Conservation (phyloP, 1,140 invertebrate species). For the Hyles euphorbiae region DNA sequence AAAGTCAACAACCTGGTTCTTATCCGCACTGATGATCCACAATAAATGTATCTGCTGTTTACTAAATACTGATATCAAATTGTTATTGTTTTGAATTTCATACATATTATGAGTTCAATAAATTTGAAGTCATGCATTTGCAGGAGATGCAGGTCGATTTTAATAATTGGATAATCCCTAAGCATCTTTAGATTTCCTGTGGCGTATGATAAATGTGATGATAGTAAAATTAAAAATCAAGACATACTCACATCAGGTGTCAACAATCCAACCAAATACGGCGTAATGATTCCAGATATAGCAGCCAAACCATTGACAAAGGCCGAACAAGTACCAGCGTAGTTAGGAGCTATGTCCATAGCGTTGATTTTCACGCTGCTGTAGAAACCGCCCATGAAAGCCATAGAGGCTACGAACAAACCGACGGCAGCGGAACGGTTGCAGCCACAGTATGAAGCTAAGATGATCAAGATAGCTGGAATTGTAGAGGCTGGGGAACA, state of each 20-base stretch:
- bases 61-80: too few species aligned
- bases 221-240: background rate
- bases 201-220: too few species aligned
- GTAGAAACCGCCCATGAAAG: conserved; percentile 85
- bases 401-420: conserved; percentile 84
- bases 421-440: conserved; percentile 78
- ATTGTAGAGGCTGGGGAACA: conserved; percentile 79
- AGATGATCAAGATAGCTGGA: conserved; percentile 86
- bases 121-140: too few species aligned
- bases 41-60: too few species aligned
- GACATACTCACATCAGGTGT: conserved; percentile 80
- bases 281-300: conserved; percentile 85
- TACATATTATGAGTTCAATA: too few species aligned
- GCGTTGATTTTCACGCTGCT: conserved; percentile 88
- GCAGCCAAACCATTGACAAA: conserved; percentile 90
- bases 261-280: conserved; percentile 84
- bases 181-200: too few species aligned
- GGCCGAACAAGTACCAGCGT: conserved; percentile 89
- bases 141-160: too few species aligned
- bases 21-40: too few species aligned
- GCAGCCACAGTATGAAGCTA: conserved; percentile 88
- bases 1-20: too few species aligned
- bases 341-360: conserved; percentile 89
- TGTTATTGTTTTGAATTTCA: too few species aligned
- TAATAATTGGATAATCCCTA: too few species aligned